Conservation (phyloP, 2,113 vertebrate species). For the Prionailurus bengalensis region DNA sequence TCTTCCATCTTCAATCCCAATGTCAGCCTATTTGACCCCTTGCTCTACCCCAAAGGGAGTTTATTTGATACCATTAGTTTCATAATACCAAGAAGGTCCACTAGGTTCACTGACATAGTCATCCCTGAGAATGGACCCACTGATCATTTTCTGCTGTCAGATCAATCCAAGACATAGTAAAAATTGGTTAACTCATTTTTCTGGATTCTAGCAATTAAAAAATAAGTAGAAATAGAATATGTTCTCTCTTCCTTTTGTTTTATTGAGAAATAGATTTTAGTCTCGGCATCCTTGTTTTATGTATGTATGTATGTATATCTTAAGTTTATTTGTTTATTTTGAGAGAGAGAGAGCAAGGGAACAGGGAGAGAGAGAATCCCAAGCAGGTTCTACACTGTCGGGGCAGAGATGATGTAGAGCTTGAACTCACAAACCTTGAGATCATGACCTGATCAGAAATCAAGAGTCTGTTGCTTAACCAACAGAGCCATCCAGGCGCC, state of each 20-base stretch:
- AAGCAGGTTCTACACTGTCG: too few species aligned
- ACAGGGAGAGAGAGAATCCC: too few species aligned
- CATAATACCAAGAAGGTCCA: not conserved
- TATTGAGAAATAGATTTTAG: conserved; percentile 18
- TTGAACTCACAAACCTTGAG: too few species aligned
- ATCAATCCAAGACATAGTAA: conserved; percentile 52
- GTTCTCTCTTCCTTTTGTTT: not conserved
- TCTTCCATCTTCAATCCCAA: not conserved
- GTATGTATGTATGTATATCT: too few species aligned
- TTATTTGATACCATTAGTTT: conserved; percentile 14
- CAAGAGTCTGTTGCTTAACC: too few species aligned
- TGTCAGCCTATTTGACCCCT: not conserved
- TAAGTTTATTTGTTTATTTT: too few species aligned
- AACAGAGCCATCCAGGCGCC: too few species aligned
- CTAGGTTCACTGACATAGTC: not conserved
- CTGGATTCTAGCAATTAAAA: not conserved
- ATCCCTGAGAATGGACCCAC: not conserved
- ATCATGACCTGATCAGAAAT: too few species aligned
- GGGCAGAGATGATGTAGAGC: too few species aligned
- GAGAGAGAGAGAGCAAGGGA: too few species aligned
- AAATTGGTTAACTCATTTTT: conserved; percentile 16
- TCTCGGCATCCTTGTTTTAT: not conserved
- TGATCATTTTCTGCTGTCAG: conserved; percentile 43
- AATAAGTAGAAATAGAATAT: not conserved
- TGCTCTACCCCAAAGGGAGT: not conserved